Conservation (phyloP, 2,113 vertebrate species). For the Callospermophilus lateralis region DNA sequence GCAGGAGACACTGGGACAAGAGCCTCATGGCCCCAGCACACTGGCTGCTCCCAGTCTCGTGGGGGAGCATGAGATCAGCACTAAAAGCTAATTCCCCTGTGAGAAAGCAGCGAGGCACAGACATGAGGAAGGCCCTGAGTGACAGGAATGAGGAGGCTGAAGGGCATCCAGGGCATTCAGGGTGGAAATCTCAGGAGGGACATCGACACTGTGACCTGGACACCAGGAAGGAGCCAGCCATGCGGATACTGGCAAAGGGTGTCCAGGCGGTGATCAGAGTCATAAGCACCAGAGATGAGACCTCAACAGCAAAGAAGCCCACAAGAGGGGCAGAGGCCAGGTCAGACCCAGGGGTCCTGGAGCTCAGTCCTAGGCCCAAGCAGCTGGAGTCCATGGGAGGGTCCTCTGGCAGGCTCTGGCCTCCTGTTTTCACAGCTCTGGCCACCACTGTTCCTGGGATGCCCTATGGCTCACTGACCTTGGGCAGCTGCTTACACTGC, state of each 20-base stretch:
- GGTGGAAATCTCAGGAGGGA: background rate
- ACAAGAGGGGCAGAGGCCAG: background rate
- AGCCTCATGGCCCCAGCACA: fast-evolving
- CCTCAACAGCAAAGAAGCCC: background rate
- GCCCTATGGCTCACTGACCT: background rate
- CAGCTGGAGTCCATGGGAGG: background rate
- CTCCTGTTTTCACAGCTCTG: background rate
- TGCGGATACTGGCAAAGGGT: fast-evolving
- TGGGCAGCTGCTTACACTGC: background rate
- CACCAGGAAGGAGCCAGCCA: background rate
- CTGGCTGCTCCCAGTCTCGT: background rate
- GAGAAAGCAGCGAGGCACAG: background rate
- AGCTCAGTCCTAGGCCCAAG: background rate
- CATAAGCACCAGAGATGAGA: background rate
- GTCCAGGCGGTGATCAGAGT: fast-evolving
- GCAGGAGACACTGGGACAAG: background rate
- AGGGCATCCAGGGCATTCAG: background rate
- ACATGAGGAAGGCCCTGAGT: too few relatives aligned
- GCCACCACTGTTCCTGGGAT: background rate
- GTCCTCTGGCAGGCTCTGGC: fast-evolving
- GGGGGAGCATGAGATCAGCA: too few relatives aligned
- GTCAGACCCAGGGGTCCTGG: background rate
- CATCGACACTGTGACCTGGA: background rate
- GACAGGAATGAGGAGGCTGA: background rate
- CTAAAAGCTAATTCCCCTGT: background rate